Percentiles rank a stretch among this genome's conserved stretches.
phyloP scores from a whole-genome alignment of 2,888 invertebrate genomes.

The Desoria tigrina region DNA sequence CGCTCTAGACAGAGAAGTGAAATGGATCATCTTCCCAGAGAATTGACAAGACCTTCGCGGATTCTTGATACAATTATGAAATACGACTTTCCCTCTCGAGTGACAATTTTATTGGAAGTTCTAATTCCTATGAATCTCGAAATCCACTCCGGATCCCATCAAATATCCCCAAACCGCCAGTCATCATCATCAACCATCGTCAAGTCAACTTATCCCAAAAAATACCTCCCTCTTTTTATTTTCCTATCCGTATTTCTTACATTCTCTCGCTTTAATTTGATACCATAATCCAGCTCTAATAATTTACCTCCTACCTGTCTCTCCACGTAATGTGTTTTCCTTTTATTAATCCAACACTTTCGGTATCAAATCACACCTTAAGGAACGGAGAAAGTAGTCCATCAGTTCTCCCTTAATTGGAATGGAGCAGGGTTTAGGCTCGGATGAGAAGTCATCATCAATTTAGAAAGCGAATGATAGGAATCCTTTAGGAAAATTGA shows the following conservation, averaged over 20 bases:
- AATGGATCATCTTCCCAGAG: constrained; percentile 36
- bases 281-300: neutral
- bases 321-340: too few relatives aligned
- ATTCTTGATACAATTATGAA: constrained; percentile 52
- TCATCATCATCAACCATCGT: constrained; percentile 15
- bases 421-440: too few relatives aligned
- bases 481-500: too few relatives aligned
- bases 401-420: too few relatives aligned
- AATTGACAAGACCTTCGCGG: neutral
- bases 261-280: constrained; percentile 10
- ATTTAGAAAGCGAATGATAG: too few relatives aligned
- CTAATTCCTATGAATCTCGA: constrained; percentile 52
- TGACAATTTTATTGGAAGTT: constrained; percentile 53
- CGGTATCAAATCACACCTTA: too few relatives aligned
- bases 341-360: too few relatives aligned
- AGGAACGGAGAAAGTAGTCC: too few relatives aligned
- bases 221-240: constrained; percentile 19
- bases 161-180: constrained; percentile 7
- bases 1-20: constrained; percentile 32
- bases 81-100: constrained; percentile 52
- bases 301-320: too few relatives aligned
- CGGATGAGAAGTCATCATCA: too few relatives aligned
- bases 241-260: constrained; percentile 16
- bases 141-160: constrained; percentile 46
- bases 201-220: constrained; percentile 28